A percentile compares a stretch with the other conserved stretches of the same genome.
These are phyloP conservation scores for Caradrina clavipalpis DNA, from an alignment of 2,888 invertebrate genomes.

Conservation along the genomic window DNA sequence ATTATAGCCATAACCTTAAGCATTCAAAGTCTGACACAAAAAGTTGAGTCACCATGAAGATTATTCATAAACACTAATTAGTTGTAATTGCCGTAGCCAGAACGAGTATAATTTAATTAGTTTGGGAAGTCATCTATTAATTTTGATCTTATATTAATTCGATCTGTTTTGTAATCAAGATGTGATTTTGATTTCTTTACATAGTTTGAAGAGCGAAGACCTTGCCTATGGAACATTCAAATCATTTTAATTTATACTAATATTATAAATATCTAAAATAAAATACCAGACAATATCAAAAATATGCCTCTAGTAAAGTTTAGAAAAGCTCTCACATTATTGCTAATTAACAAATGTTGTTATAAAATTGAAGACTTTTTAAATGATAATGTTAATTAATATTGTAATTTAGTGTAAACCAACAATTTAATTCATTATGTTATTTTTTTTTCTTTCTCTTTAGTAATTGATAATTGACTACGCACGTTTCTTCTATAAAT, in stretches of 20 bases:
- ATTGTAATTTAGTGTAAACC: no score
- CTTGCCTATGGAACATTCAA: not conserved
- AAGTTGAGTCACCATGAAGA: constrained; percentile 28
- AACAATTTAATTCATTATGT: no score
- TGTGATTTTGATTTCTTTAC: constrained; percentile 1
- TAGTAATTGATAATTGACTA: no score
- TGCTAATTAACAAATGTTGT: no score
- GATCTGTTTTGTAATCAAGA: constrained; percentile 19
- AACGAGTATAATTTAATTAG: constrained; percentile 36
- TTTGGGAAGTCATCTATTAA: constrained; percentile 29
- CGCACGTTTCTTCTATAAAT: no score
- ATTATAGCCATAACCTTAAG: not conserved
- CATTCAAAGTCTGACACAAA: constrained; percentile 3
- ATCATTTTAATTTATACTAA: not conserved
- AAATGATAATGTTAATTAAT: no score
- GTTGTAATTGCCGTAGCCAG: constrained; percentile 34
- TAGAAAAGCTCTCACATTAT: no score
- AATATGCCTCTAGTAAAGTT: no score
- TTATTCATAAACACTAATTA: constrained; percentile 30
- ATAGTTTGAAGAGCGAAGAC: not conserved
- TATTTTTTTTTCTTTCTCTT: no score
- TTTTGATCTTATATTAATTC: constrained; percentile 20
- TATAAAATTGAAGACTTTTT: no score
- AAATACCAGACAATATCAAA: no score
- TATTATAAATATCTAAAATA: no score